Evolutionary conservation across 1,140 invertebrate genomes (phyloP), one percentile per base, ranked within the genome.

Genomic region (Ips typographus): DNA sequence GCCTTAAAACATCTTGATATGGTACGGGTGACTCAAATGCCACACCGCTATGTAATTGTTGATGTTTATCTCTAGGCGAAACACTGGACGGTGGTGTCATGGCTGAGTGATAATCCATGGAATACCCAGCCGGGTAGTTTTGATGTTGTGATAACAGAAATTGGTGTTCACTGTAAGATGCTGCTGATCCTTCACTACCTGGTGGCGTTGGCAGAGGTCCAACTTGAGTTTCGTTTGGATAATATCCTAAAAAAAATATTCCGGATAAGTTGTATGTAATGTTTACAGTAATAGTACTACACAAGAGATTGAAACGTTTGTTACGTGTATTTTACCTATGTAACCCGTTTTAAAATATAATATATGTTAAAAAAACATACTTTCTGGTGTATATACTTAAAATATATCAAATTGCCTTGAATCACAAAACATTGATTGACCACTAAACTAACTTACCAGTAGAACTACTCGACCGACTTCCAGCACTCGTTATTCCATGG

Each of bases 21-120:
- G 80, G 84, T 75, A 65, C 81, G 77, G 68, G 74, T 70, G 73
- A 82, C 76, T 77, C 84, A 75, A 72, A 81, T 36, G 77, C 63
- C 1, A 79, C 77, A 37, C 72, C 74, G 40, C 72, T 74, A 79
- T 83, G 84, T 4, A 82, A 80, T 70, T 86, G 87, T 73, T 88
- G 88, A 78, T 90, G 89, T 78, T 93, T 95, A 75, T 96, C 94
- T 55, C 94, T 85, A 1, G 95, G 95, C 4, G 95, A 97, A 0
- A 97, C 94, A 1, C 94, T 96, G 1, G 94, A 94, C 6, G 95
- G 95, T 53, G 95, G 95, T 1, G 95, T 97, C 91, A 97, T 96
- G 8, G 94, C 94, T 40, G 94, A 93, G 77, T 94, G 91, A 76
- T 93, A 93, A 76, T 94, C 92, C 36, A 91, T 86, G 2, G 86